Evolutionary conservation across 2,113 vertebrate genomes (phyloP), one percentile per base, ranked within the genome.

Genomic region (Nothobranchius furzeri): DNA sequence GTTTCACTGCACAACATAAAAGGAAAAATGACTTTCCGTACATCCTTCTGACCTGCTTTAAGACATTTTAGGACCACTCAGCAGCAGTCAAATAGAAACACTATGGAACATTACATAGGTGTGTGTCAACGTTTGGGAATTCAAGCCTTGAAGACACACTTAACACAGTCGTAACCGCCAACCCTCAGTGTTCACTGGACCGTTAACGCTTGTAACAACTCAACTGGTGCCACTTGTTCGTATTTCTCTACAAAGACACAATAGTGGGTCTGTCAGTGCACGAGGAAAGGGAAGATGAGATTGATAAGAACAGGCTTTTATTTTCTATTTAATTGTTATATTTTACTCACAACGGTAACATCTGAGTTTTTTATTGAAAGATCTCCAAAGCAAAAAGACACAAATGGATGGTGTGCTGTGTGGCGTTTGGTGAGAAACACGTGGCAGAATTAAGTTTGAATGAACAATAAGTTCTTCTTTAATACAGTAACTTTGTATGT

Each of bases 111-210:
- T 85, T 79, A 73, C 56, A 46, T 13, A 50, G 78, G 64, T 49
- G 36, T 80, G 72, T 80, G 89, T 90, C 84, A 87, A 84, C 81
- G 70, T 72, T 69, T 80, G 60, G 81, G 78, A 82, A 80, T 73
- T 80, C 20, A 69, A 66, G 65, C 62, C 81, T 55, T 3, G 70
- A 70, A 85, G 73, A 84, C 76, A 68, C 24, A 69, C 73, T 81
- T 64, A 82, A 30, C 13, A n/a, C 36, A 25, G 45, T 54, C 61
- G 49, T 58, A 55, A 78, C 56, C 11, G 10, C 79, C 55, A 65
- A 73, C 60, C 70, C 25, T 53, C 59, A 65, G 40, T 24, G 49
- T 24, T 54, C 48, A 43, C 35, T 54, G 55, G 81, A 52, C 76
- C 82, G 60, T 64, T 30, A 68, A 40, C 51, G 65, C 65, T 48